Base-by-base conservation (phyloP, 2,888 invertebrate genomes). In the Drosophila vallismaia region DNA sequence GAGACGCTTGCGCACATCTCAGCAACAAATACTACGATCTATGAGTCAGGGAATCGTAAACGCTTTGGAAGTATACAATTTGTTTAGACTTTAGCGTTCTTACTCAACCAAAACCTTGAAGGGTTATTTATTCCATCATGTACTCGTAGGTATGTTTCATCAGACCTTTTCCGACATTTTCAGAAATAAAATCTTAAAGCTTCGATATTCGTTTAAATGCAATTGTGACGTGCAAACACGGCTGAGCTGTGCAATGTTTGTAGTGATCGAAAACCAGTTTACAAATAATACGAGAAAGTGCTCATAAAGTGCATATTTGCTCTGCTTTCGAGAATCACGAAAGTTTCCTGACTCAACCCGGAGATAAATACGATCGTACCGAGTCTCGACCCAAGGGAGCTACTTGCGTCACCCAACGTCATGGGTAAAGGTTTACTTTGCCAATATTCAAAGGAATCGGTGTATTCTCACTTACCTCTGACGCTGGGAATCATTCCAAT, bases 391-490 rank as follows among this genome's bases (percentile, higher is more conserved):
- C 44, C 45, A 7, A 24, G 12, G 10, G 10, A 24, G 28, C 4
- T 33, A n/a, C 9, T 14, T 3, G 7, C 48, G 19, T 40, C 12
- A 24, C 5, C 2, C 19, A 19, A 28, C 6, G 28, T 28, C 5
- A 28, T 6, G 5, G 4, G 28, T 28, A 28, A 28, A 28, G 28
- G 28, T 6, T 28, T 28, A 28, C 28, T 28, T 28, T 28, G 28
- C 28, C 6, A 28, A 28, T 28, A 5, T 28, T 28, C 28, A 28
- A 28, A 28, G 28, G 5, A 28, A 5, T 28, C 6, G 1, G 28
- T 19, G 1, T 19, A 19, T 19, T 19, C 19, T 28, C 4, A 89
- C 89, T 89, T 63, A 89, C 84, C 85, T 56, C 77, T 76, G 62
- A 73, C 78, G 50, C 46, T 71, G 26, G 81, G 75, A 49, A 86